Evolutionary conservation across 2,888 invertebrate genomes (phyloP).

Genomic region (Aromia moschata): DNA sequence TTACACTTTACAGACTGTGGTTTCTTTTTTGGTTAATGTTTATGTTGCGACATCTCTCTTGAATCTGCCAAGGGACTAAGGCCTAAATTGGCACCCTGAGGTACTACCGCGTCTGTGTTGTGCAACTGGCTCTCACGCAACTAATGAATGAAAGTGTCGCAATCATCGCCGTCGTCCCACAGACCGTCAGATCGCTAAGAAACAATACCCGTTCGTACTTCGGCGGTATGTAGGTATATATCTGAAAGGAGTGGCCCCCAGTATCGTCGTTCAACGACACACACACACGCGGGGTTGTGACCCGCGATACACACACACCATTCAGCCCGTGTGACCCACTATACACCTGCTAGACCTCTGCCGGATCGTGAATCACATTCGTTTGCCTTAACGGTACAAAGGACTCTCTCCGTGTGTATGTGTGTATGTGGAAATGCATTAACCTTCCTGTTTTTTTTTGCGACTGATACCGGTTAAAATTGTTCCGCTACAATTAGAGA

Average conservation of each 20-base stretch:
- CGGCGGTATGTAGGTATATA: constrained; percentile 28
- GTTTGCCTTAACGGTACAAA: constrained; percentile 25
- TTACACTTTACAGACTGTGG: too few relatives aligned
- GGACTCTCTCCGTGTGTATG: too few relatives aligned
- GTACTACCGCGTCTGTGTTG: too few relatives aligned
- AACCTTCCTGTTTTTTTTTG: neutral
- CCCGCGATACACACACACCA: neutral
- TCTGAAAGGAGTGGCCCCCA: constrained; percentile 29
- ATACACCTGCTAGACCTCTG: constrained; percentile 24
- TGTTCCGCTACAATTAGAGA: too few relatives aligned
- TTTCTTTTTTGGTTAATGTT: too few relatives aligned
- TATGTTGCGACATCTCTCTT: too few relatives aligned
- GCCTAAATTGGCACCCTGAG: too few relatives aligned
- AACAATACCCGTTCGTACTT: constrained; percentile 23
- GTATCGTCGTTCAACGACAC: constrained; percentile 32
- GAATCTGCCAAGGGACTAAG: too few relatives aligned
- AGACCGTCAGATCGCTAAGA: constrained; percentile 7
- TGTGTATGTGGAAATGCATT: constrained; percentile 12
- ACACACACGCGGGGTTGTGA: constrained; percentile 1
- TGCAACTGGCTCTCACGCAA: too few relatives aligned
- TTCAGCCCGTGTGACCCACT: constrained; percentile 25
- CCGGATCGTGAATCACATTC: constrained; percentile 24
- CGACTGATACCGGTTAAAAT: too few relatives aligned
- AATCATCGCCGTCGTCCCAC: constrained; percentile 8
- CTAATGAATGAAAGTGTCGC: constrained; percentile 20